Evolutionary conservation across 2,797 vertebrate species (phyloP).

Genomic region (Parauchenoglanis punctatus): DNA sequence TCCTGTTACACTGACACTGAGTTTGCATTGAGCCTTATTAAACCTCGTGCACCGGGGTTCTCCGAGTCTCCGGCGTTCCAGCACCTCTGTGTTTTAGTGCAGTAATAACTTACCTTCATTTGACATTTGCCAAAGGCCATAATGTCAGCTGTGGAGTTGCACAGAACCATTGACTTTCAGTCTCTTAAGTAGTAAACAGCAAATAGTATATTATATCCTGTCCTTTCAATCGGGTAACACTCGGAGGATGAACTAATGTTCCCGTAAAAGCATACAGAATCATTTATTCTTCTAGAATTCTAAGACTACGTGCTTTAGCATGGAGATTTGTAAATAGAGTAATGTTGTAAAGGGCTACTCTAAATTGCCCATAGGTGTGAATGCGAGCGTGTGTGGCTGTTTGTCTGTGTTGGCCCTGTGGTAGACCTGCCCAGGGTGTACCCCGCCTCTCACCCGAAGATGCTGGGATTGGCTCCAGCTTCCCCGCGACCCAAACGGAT

Average conservation of each 20-base stretch:
- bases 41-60: background rate
- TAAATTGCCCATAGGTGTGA: too few relatives aligned
- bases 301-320: background rate
- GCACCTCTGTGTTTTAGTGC: background rate
- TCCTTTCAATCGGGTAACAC: background rate
- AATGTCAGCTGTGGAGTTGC: background rate
- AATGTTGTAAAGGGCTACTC: too few relatives aligned
- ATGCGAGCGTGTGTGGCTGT: too few relatives aligned
- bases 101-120: background rate
- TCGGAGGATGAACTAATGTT: background rate
- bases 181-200: background rate
- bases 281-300: background rate
- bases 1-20: background rate
- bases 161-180: background rate
- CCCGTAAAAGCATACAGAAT: background rate
- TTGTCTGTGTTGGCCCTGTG: too few relatives aligned
- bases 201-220: background rate
- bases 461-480: too few relatives aligned
- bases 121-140: conserved; percentile 1
- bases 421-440: too few relatives aligned
- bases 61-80: background rate
- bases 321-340: background rate
- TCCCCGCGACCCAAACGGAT: too few relatives aligned
- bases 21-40: background rate
- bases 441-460: too few relatives aligned